Base-by-base conservation (phyloP, 2,888 invertebrate species). In the Dicycla oo region DNA sequence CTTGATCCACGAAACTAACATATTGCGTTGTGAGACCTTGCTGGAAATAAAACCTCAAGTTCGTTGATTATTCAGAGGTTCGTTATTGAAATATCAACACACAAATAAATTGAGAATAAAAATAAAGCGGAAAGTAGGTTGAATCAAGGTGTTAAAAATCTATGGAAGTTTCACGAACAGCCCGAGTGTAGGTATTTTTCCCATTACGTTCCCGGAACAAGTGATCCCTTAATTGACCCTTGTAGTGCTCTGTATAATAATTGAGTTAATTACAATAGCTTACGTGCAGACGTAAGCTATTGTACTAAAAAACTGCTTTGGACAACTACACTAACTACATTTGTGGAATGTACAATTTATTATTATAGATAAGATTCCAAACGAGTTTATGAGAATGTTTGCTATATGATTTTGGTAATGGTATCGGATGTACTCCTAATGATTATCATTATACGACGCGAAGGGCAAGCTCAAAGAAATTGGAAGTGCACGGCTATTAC, bases 201-300 rank as follows among this genome's bases (percentile, higher is more conserved):
- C 18, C 8, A 60, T 51, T 56, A 73, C n/a, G 57, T 58, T 56
- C 53, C 49, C 20, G 61, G 64, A 76, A 70, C 57, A 57, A 60
- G 47, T 70, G 58, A 75, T 65, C 69, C 54, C 43, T 20, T 45
- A 80, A 80, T 83, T 82, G 65, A 82, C 81, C 81, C 56, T 60
- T 45, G 30, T 38, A 53, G n/a, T 62, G 43, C 51, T 61, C 54
- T 34, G 34, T 69, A 18, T 45, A 43, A 54, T 64, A 64, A 74
- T 74, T 66, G 66, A 82, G 26, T 53, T 63, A 56, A 57, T 57
- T 68, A 71, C 15, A n/a, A 51, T 61, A n/a, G n/a, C n/a, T n/a
- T n/a, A n/a, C n/a, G n/a, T n/a, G n/a, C n/a, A n/a, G n/a, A 53
- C 23, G 23, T 54, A 43, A 67, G 10, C 20, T 56, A 63, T 45